Conservation (phyloP, 2,797 vertebrate genomes). For the Melanogrammus aeglefinus region DNA sequence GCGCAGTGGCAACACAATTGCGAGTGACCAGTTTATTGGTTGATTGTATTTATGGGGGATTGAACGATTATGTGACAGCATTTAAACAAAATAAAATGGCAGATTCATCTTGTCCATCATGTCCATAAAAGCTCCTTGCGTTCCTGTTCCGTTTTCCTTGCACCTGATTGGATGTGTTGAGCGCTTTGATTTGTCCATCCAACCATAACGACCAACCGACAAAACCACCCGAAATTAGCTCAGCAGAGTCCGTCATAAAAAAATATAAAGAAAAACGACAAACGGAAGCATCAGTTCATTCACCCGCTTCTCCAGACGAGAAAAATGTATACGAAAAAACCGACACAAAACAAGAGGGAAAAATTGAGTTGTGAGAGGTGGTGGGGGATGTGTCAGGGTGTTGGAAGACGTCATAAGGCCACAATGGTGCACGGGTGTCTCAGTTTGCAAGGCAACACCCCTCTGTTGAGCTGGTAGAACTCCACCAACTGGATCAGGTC, state of each 20-base stretch:
- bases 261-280: constrained; percentile 41
- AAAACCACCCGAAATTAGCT: constrained; percentile 37
- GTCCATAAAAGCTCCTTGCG: constrained; percentile 12
- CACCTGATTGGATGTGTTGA: constrained; percentile 32
- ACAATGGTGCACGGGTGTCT: constrained; percentile 96
- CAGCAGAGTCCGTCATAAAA: constrained; percentile 41
- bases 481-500: constrained; percentile 98
- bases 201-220: constrained; percentile 25
- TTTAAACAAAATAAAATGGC: constrained; percentile 47
- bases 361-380: constrained; percentile 49
- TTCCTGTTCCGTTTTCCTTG: constrained; percentile 13
- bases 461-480: constrained; percentile 99
- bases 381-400: constrained; percentile 75
- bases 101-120: constrained; percentile 46
- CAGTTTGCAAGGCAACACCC: constrained; percentile 96
- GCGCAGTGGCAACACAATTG: constrained; percentile 53
- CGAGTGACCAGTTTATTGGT: constrained; percentile 67
- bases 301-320: constrained; percentile 62
- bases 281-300: constrained; percentile 51
- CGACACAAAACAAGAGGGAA: not conserved
- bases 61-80: constrained; percentile 49
- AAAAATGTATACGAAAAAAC: constrained; percentile 35
- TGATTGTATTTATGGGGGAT: constrained; percentile 50
- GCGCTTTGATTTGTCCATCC: constrained; percentile 23
- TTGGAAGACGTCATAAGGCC: constrained; percentile 91